Evolutionary conservation across 2,113 vertebrate genomes (phyloP).

Genomic region (Rostratula benghalensis): DNA sequence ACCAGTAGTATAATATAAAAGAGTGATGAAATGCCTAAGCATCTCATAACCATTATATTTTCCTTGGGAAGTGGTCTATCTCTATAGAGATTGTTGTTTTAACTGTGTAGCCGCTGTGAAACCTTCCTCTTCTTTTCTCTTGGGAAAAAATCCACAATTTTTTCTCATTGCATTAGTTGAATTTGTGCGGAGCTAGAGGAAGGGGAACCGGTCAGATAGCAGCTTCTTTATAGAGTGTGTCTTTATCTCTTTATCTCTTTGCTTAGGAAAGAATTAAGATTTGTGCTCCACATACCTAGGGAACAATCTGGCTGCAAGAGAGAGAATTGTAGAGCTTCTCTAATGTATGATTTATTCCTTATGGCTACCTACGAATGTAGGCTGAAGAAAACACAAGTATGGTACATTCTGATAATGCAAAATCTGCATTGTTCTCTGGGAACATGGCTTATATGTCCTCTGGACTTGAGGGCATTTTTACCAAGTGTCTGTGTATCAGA

Average conservation of each 20-base stretch:
- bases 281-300: background rate
- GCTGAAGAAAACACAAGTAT: background rate
- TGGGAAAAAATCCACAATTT: background rate
- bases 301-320: background rate
- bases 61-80: background rate
- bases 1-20: background rate
- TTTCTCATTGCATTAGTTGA: background rate
- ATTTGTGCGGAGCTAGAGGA: background rate
- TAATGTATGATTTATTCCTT: background rate
- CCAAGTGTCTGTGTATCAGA: background rate
- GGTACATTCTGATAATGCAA: background rate
- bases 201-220: background rate
- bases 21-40: background rate
- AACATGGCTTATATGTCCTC: background rate
- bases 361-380: background rate
- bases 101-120: background rate
- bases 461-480: background rate
- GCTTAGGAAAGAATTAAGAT: background rate
- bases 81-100: background rate
- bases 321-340: background rate
- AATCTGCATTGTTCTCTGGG: background rate
- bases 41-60: background rate
- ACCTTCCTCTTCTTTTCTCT: background rate
- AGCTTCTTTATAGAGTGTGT: background rate
- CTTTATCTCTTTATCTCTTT: background rate